A percentile compares a stretch with the other conserved stretches of the same genome.
phyloP scores from a whole-genome alignment of 2,888 invertebrate species.

The Andrena haemorrhoa region DNA sequence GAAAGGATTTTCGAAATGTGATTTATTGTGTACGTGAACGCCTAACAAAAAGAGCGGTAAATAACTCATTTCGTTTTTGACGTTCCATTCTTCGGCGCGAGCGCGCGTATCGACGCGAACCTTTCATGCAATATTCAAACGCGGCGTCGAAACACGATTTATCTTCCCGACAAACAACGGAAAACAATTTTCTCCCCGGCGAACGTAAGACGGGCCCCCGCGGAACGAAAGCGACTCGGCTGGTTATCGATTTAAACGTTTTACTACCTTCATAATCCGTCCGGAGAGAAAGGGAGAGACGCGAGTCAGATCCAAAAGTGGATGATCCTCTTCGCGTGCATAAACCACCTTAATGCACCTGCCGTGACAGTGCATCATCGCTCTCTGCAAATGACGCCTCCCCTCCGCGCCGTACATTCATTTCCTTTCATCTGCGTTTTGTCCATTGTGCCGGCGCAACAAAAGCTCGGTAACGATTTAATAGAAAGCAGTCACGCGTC shows the following conservation, averaged over 20 bases:
- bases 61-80: conserved; percentile 57
- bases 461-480: conserved; percentile 72
- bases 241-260: conserved; percentile 68
- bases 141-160: conserved; percentile 49
- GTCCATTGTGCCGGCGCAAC: conserved; percentile 67
- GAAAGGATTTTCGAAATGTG: conserved; percentile 46
- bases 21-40: conserved; percentile 46
- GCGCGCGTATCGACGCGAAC: conserved; percentile 15
- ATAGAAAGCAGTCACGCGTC: conserved; percentile 63
- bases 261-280: conserved; percentile 60
- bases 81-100: conserved; percentile 37
- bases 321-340: conserved; percentile 69
- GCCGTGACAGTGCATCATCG: conserved; percentile 72
- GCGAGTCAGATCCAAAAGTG: conserved; percentile 46
- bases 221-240: conserved; percentile 1
- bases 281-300: conserved; percentile 9
- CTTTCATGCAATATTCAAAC: conserved; percentile 51
- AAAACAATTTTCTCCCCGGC: conserved; percentile 33
- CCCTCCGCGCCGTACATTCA: conserved; percentile 61
- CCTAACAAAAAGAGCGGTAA: conserved; percentile 29
- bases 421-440: conserved; percentile 67
- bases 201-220: conserved; percentile 19
- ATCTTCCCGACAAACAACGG: conserved; percentile 36
- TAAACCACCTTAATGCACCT: conserved; percentile 79
- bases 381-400: conserved; percentile 71